A percentile compares a stretch with the other conserved stretches of the same genome.
phyloP scores from a whole-genome alignment of 1,140 invertebrate species.

The Caenorhabditis latens region DNA sequence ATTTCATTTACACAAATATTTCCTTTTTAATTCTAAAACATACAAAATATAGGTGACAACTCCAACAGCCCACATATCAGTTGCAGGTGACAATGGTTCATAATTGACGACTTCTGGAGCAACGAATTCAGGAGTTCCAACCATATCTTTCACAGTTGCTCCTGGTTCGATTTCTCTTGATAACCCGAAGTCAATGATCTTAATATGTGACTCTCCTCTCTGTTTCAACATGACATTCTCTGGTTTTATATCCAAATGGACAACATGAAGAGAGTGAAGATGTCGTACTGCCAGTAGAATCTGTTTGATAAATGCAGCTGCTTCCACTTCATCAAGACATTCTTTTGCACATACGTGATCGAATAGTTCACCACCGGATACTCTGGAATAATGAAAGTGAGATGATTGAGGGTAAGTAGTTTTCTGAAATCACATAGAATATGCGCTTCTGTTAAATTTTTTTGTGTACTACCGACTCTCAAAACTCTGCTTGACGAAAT shows the following conservation, averaged over 20 bases:
- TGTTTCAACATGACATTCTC: slow-evolving; percentile 81
- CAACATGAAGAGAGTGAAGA: slow-evolving; percentile 80
- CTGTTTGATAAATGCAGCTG: slow-evolving; percentile 80
- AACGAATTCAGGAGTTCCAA: slow-evolving; percentile 82
- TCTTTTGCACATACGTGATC: slow-evolving; percentile 81
- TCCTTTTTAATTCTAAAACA: slow-evolving; percentile 62
- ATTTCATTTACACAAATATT: not conserved
- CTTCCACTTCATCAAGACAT: slow-evolving; percentile 80
- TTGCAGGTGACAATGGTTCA: slow-evolving; percentile 79
- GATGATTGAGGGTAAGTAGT: not conserved
- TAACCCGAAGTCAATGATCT: slow-evolving; percentile 84
- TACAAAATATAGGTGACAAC: slow-evolving; percentile 80
- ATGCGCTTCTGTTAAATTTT: too few relatives aligned
- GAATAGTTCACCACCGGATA: slow-evolving; percentile 81
- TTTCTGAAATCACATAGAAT: not conserved
- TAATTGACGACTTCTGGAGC: slow-evolving; percentile 81
- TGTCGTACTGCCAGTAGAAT: slow-evolving; percentile 80
- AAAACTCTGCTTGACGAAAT: too few relatives aligned
- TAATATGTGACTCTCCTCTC: slow-evolving; percentile 79
- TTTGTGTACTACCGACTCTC: too few relatives aligned
- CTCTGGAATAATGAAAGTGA: slow-evolving; percentile 77
- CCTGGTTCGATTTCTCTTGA: slow-evolving; percentile 80
- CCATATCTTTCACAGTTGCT: slow-evolving; percentile 80
- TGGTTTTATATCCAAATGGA: slow-evolving; percentile 81
- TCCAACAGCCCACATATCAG: slow-evolving; percentile 80